Conservation (phyloP, 2,797 vertebrate species). For the Eremophila alpestris region DNA sequence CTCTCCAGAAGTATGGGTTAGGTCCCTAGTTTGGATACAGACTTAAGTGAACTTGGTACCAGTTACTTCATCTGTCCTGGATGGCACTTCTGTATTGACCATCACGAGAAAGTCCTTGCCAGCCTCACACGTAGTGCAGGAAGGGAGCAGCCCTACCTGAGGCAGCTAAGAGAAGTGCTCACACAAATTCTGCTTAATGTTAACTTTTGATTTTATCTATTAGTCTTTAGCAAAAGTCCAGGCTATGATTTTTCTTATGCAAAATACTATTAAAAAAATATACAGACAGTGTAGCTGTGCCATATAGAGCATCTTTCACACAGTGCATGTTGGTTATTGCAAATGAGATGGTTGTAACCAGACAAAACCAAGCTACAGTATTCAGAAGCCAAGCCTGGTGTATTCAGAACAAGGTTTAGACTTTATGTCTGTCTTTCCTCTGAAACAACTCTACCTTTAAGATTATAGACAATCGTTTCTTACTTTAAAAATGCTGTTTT, state of each 20-base stretch:
- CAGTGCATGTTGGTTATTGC: background rate
- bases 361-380: background rate
- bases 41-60: background rate
- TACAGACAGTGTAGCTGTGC: background rate
- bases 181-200: rapidly evolving
- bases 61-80: background rate
- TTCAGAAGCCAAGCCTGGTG: background rate
- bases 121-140: background rate
- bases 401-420: background rate
- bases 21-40: background rate
- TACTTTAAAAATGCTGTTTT: background rate
- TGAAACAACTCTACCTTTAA: background rate
- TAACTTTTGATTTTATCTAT: background rate
- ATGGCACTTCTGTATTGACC: background rate
- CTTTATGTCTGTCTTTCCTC: background rate
- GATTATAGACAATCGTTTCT: background rate
- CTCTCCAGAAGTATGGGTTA: background rate
- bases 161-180: background rate
- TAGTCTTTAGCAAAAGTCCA: background rate
- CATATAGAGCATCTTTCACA: background rate
- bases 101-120: background rate
- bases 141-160: background rate
- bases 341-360: background rate
- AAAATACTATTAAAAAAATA: background rate
- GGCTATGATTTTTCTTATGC: background rate